Conservation (phyloP, 2,888 invertebrate species). For the Reticulitermes lucifugus region DNA sequence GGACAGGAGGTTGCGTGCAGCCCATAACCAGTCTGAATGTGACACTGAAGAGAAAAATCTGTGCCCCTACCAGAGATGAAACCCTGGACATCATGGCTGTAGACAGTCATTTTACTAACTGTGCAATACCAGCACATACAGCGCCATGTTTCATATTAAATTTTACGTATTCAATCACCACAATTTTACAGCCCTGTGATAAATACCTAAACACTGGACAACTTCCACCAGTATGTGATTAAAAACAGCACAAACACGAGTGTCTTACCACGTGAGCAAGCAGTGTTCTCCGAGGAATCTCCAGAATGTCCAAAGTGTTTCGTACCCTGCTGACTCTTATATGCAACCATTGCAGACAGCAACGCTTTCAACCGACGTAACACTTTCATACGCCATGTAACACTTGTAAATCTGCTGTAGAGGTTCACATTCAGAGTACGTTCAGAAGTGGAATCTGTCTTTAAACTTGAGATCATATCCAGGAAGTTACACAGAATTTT, state of each 20-base stretch:
- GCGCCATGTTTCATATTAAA: background rate
- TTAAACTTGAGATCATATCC: constrained; percentile 84
- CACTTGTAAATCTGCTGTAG: constrained; percentile 77
- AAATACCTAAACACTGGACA: background rate
- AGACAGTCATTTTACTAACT: no score
- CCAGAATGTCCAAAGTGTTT: background rate
- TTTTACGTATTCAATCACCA: background rate
- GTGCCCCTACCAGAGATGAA: no score
- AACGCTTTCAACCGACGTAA: constrained; percentile 76
- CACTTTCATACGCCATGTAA: constrained; percentile 78
- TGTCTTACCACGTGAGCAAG: no score
- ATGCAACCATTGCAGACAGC: constrained; percentile 63
- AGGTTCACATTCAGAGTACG: constrained; percentile 78
- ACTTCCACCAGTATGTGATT: background rate
- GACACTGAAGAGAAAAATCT: no score
- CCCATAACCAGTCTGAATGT: no score
- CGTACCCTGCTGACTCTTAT: constrained; percentile 54
- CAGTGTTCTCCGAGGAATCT: constrained; percentile 32
- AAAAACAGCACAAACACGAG: no score
- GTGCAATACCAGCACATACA: no score
- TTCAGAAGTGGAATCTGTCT: constrained; percentile 73
- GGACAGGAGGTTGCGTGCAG: no score
- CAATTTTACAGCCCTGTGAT: background rate
- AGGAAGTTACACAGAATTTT: constrained; percentile 84
- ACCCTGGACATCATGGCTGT: no score